Conservation (phyloP, 2,113 vertebrate genomes). For the Centrocercus urophasianus region DNA sequence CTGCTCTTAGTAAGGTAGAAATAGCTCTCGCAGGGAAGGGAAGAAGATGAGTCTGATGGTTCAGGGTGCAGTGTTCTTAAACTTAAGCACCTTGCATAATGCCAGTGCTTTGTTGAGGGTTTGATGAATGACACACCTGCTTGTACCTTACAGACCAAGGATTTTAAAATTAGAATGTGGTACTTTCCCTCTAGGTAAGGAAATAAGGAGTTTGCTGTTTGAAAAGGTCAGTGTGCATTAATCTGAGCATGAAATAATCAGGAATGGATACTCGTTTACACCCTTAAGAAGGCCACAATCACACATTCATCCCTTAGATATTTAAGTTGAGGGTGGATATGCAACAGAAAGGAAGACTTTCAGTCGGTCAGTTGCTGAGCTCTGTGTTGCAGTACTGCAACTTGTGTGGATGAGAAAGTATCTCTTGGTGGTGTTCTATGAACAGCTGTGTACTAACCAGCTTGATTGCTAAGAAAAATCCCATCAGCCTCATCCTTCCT, state of each 20-base stretch:
- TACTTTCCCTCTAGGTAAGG: conserved; percentile 57
- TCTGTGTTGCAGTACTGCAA: background rate
- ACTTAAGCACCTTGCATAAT: conserved; percentile 49
- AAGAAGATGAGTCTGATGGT: background rate
- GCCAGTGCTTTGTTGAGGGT: background rate
- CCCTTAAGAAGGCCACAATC: background rate
- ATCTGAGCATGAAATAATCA: conserved; percentile 31
- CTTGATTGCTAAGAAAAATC: background rate
- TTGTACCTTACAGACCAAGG: background rate
- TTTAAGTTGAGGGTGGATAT: conserved; percentile 5
- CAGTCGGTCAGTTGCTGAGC: background rate
- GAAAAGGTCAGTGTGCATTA: conserved; percentile 62
- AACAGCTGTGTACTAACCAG: accelerated
- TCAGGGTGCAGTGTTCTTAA: conserved; percentile 11
- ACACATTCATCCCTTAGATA: conserved; percentile 19
- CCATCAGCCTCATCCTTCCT: background rate
- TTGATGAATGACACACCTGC: conserved; percentile 49
- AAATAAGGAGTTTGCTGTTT: conserved; percentile 56
- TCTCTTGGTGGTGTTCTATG: background rate
- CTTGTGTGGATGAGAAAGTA: background rate
- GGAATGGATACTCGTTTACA: conserved; percentile 28
- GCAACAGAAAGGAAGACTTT: background rate
- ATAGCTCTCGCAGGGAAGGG: background rate
- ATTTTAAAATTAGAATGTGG: background rate
- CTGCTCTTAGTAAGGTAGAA: background rate